Base-by-base conservation (phyloP, 2,888 invertebrate species). In the Caenorhabditis sulstoni region DNA sequence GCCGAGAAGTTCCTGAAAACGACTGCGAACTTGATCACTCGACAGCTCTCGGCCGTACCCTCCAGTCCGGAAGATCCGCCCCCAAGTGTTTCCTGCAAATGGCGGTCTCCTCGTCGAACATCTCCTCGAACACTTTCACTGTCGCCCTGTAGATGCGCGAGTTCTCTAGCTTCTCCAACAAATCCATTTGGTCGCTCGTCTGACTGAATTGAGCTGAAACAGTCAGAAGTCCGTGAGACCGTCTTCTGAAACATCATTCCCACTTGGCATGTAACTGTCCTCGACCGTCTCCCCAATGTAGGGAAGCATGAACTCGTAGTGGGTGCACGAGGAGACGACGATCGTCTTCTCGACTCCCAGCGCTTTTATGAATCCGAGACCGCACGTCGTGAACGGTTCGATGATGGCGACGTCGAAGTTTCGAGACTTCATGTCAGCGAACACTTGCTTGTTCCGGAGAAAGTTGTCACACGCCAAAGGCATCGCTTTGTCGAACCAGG, bases 321-420 rank as follows among this genome's bases (percentile, higher is more conserved):
- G 41, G 8, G 68, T 57, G 22, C 68, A 68, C 1, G 76, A 76
- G 11, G 76, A 58, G 0, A 68, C 58, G 3, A 76, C 12, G 16
- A 76, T 58, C 20, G 64, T 62, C 22, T 76, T 76, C 41, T 76
- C 68, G 14, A 76, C 64, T 18, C 76, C 76, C 37, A 76, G 14
- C 18, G 58, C 61, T n/a, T 49, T 49, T 47, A 61, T 49, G 22
- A 49, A 18, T 18, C 16, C 61, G 11, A 61, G 18, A 2, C 49
- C 49, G 35, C 61, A 61, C 41, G 35, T 37, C 3, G 35, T 16
- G 18, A 61, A 3, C 35, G 61, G 45, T 35, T 61, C 61, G 2
- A n/a, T 0, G 18, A 61, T 47, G 1, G 49, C 61, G n/a, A 61
- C 49, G 37, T 61, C 61, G 12, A 61, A 61, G 1, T 61, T 3